Percentiles rank a stretch among this genome's conserved stretches.
These are phyloP conservation scores for Celastrina argiolus DNA, from an alignment of 2,888 invertebrate species.

Conservation along the genomic window DNA sequence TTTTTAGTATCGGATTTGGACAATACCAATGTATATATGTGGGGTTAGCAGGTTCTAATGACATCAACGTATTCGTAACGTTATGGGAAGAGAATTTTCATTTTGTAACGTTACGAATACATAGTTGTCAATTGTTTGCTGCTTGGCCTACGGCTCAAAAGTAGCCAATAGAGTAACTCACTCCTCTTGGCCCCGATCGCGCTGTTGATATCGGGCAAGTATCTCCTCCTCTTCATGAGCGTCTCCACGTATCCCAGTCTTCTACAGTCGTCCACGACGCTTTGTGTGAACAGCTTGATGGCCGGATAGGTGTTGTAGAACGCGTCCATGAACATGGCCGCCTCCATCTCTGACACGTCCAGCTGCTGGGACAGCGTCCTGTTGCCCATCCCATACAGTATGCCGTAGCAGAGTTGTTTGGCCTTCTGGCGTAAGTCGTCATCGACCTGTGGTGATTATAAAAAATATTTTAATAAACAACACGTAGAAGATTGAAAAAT, in stretches of 20 bases:
- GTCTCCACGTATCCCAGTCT: conserved; percentile 90
- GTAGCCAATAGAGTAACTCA: conserved; percentile 51
- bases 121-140: no score
- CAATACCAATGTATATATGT: no score
- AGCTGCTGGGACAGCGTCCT: conserved; percentile 88
- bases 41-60: no score
- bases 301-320: conserved; percentile 88
- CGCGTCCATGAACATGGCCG: conserved; percentile 85
- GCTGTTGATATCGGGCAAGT: conserved; percentile 86
- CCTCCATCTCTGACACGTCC: conserved; percentile 87
- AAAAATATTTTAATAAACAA: not conserved
- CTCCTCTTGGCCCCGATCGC: conserved; percentile 77
- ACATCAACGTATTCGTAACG: no score
- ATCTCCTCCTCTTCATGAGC: conserved; percentile 86
- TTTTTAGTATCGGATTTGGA: not conserved
- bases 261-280: conserved; percentile 80
- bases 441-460: conserved; percentile 76
- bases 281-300: conserved; percentile 78
- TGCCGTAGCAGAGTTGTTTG: conserved; percentile 96
- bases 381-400: conserved; percentile 97
- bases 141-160: no score
- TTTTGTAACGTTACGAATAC: no score
- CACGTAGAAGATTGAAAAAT: no score
- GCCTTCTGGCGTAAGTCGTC: conserved; percentile 89
- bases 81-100: no score